phyloP scores from a whole-genome alignment of 2,888 invertebrate species.

The Plutella xylostella region DNA sequence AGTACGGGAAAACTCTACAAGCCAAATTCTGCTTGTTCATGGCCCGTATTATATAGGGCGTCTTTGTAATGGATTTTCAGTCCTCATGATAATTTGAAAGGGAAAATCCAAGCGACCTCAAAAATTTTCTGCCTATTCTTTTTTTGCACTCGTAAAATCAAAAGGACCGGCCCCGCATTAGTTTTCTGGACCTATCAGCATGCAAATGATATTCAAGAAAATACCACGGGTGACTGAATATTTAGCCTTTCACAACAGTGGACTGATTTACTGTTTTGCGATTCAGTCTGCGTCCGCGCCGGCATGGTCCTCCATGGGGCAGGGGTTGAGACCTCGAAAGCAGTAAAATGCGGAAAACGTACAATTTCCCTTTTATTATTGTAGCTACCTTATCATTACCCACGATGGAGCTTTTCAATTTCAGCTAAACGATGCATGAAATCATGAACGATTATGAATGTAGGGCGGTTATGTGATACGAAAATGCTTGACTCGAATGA shows the following conservation, averaged over 20 bases:
- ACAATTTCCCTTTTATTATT: constrained; percentile 31
- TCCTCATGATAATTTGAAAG: constrained; percentile 12
- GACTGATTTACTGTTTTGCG: constrained; percentile 54
- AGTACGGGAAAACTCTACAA: no score
- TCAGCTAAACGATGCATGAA: constrained; percentile 31
- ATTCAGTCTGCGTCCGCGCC: constrained; percentile 51
- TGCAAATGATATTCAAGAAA: constrained; percentile 39
- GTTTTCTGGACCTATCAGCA: constrained; percentile 25
- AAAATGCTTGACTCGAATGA: no score
- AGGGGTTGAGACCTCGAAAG: constrained; percentile 35
- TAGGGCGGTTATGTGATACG: no score
- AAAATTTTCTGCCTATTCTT: constrained; percentile 11
- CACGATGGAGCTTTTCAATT: constrained; percentile 29
- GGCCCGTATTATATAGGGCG: constrained; percentile 13
- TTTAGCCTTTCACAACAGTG: constrained; percentile 47
- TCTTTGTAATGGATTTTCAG: constrained; percentile 18
- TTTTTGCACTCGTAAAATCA: neutral
- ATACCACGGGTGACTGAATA: constrained; percentile 40
- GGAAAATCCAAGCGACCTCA: constrained; percentile 9
- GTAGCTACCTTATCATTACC: constrained; percentile 32
- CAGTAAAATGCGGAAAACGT: constrained; percentile 33
- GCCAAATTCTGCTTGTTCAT: no score
- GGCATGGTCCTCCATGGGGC: constrained; percentile 32
- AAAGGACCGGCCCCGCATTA: neutral
- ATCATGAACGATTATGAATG: constrained; percentile 23